These are phyloP conservation scores for Corythucha ciliata DNA, from an alignment of 2,888 invertebrate genomes.

Conservation along the genomic window DNA sequence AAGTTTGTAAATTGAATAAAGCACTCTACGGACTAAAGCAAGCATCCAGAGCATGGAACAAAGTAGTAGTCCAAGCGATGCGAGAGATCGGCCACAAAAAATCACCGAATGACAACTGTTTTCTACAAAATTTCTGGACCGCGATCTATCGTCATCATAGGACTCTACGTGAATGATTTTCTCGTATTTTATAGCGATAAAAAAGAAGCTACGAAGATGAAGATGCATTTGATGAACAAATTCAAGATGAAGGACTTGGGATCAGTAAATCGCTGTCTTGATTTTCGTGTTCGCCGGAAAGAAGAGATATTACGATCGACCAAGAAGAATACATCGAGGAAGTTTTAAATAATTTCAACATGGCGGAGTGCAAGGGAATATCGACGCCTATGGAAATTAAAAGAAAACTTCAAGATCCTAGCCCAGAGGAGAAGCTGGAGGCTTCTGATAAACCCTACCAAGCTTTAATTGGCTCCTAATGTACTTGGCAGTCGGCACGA, in stretches of 20 bases:
- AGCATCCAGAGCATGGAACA: constrained; percentile 39
- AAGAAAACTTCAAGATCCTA: constrained; percentile 7
- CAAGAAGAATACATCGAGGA: constrained; percentile 23
- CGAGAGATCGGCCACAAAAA: constrained; percentile 34
- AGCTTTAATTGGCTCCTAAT: too few relatives aligned
- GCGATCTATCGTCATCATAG: constrained; percentile 31
- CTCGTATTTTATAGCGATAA: constrained; percentile 12
- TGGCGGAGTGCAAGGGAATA: constrained; percentile 17
- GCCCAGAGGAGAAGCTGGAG: too few relatives aligned
- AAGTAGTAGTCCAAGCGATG: constrained; percentile 35
- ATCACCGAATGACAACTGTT: constrained; percentile 38
- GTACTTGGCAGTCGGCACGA: too few relatives aligned
- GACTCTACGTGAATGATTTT: constrained; percentile 38
- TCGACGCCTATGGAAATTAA: constrained; percentile 16
- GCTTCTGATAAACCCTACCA: too few relatives aligned
- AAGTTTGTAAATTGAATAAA: constrained; percentile 38
- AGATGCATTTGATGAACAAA: constrained; percentile 1
- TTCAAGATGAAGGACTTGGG: constrained; percentile 16
- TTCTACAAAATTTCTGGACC: constrained; percentile 28
- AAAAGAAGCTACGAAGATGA: constrained; percentile 1
- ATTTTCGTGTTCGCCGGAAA: constrained; percentile 3
- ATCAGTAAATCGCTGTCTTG: constrained; percentile 1
- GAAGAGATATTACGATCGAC: constrained; percentile 16
- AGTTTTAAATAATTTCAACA: constrained; percentile 24
- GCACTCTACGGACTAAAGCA: constrained; percentile 41